These are phyloP conservation scores for Harpegnathos saltator DNA, from an alignment of 1,140 invertebrate species.

Conservation along the genomic window DNA sequence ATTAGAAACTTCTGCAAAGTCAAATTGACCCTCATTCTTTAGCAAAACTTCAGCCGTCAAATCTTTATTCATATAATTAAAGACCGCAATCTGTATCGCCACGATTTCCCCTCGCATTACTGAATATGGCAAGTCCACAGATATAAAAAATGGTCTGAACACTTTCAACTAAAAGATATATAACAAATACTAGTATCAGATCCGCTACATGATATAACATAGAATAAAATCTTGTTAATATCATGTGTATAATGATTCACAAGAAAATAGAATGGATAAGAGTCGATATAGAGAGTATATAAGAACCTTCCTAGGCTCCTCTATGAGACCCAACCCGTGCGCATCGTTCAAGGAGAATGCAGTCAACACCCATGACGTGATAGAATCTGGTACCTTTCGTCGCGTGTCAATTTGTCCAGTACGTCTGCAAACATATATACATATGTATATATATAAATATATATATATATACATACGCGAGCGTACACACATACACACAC, in stretches of 20 bases:
- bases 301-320: slow-evolving; percentile 89
- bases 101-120: slow-evolving; percentile 96
- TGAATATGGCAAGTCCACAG: slow-evolving; percentile 94
- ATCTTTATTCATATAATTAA: slow-evolving; percentile 95
- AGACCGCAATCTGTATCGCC: slow-evolving; percentile 95
- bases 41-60: slow-evolving; percentile 93
- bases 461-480: slow-evolving; percentile 77
- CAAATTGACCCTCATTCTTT: slow-evolving; percentile 93
- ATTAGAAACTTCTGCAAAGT: slow-evolving; percentile 92
- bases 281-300: background rate
- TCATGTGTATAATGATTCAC: too few species aligned
- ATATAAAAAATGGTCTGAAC: slow-evolving; percentile 95
- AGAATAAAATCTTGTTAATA: background rate
- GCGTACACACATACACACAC: background rate
- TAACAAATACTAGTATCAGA: background rate
- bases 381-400: slow-evolving; percentile 92
- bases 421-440: slow-evolving; percentile 76
- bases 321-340: slow-evolving; percentile 93
- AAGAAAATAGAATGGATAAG: background rate
- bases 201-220: background rate
- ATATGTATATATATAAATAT: slow-evolving; percentile 5
- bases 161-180: slow-evolving; percentile 89
- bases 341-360: slow-evolving; percentile 96
- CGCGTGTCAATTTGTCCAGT: slow-evolving; percentile 87
- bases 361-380: slow-evolving; percentile 96